Evolutionary conservation across 2,888 invertebrate species (phyloP).

Genomic region (Frankliniella fusca): DNA sequence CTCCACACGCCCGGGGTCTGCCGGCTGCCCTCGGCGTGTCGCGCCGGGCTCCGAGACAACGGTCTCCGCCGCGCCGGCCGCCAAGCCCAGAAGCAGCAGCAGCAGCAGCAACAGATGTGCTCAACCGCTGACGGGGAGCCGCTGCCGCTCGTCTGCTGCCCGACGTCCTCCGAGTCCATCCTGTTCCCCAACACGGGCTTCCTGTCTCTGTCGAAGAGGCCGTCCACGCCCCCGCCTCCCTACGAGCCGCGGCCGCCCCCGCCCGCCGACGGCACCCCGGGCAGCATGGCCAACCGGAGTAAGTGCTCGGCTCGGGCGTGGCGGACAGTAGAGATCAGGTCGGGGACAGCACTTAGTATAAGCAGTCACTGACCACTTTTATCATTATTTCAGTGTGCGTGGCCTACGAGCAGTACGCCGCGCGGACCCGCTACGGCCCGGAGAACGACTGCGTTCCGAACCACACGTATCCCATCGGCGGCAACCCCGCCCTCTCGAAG

Average conservation of each 20-base stretch:
- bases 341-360: too few species aligned
- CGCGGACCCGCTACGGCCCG: neutral
- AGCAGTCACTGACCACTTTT: too few species aligned
- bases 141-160: slow-evolving; percentile 29
- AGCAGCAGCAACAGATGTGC: neutral
- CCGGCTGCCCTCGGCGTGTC: too few species aligned
- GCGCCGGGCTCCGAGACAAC: too few species aligned
- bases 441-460: slow-evolving; percentile 10
- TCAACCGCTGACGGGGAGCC: too few species aligned
- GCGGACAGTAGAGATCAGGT: too few species aligned
- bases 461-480: slow-evolving; percentile 47
- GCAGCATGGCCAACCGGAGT: slow-evolving; percentile 2
- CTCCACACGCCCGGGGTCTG: neutral
- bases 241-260: neutral
- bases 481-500: slow-evolving; percentile 39
- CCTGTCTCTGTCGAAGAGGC: neutral
- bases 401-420: slow-evolving; percentile 20
- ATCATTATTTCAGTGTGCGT: slow-evolving; percentile 32
- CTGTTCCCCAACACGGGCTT: slow-evolving; percentile 1
- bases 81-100: neutral
- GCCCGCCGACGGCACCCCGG: neutral
- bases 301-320: neutral
- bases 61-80: too few species aligned
- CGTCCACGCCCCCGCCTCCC: neutral
- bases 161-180: slow-evolving; percentile 5